Percentiles rank a stretch among this genome's conserved stretches.
Conservation (phyloP, 2,113 vertebrate genomes). For the Aegotheles bennettii region DNA sequence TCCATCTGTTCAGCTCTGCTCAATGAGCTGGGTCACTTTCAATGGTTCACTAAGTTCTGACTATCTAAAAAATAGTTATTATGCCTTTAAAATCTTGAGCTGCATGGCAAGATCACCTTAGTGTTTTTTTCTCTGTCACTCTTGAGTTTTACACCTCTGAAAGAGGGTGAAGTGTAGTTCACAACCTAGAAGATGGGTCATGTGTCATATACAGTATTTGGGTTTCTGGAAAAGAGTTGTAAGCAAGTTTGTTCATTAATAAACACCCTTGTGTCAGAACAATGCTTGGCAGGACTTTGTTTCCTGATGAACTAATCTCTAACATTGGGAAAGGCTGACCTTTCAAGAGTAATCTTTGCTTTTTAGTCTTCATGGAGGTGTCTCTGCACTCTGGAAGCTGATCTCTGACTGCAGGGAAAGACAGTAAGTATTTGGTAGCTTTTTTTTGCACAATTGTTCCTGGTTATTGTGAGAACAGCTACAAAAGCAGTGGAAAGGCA, state of each 20-base stretch:
- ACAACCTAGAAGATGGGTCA: neutral
- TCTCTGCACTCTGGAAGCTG: neutral
- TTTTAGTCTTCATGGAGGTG: neutral
- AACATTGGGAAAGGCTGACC: neutral
- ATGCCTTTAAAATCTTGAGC: slow-evolving; percentile 72
- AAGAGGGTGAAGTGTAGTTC: neutral
- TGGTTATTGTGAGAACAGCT: neutral
- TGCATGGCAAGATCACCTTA: slow-evolving; percentile 59
- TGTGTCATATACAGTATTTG: neutral
- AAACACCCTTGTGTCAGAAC: neutral
- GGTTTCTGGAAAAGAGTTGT: neutral
- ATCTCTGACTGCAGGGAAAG: neutral
- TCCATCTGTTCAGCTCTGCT: slow-evolving; percentile 79
- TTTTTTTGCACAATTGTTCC: neutral
- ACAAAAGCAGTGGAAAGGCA: neutral
- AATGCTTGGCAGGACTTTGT: neutral
- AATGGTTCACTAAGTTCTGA: slow-evolving; percentile 77
- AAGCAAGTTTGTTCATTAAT: neutral
- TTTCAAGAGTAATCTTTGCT: neutral
- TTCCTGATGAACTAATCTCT: neutral
- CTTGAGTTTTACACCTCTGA: slow-evolving; percentile 38
- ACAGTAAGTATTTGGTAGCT: neutral
- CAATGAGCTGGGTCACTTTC: slow-evolving; percentile 78
- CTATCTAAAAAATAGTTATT: slow-evolving; percentile 81
- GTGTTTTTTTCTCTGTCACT: slow-evolving; percentile 45